Base-by-base conservation (phyloP, 1,140 invertebrate genomes). In the Amphibalanus amphitrite region DNA sequence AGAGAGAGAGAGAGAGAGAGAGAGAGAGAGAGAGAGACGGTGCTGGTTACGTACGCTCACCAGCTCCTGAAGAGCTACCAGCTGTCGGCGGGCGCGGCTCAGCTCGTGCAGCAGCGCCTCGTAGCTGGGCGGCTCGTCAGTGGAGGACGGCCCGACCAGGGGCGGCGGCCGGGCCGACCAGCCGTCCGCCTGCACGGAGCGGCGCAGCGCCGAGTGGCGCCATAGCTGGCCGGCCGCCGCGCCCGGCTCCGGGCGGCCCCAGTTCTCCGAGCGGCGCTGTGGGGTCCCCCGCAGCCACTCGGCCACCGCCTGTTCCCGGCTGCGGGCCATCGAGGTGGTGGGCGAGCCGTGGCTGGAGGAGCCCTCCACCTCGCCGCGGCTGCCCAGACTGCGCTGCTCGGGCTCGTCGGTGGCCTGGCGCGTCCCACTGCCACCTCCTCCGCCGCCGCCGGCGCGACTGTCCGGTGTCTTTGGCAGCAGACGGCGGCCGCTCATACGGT, bases 1-100 rank as follows among this genome's bases (percentile, higher is more conserved):
- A n/a, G n/a, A n/a, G n/a, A n/a, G n/a, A n/a, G n/a, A n/a, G n/a
- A n/a, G n/a, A n/a, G n/a, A n/a, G n/a, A n/a, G n/a, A n/a, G n/a
- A n/a, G n/a, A n/a, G n/a, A n/a, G n/a, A n/a, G n/a, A n/a, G n/a
- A n/a, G n/a, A n/a, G n/a, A n/a, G n/a, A n/a, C n/a, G n/a, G n/a
- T n/a, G n/a, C n/a, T n/a, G n/a, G n/a, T n/a, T 71, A 69, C 15
- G 25, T 29, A 75, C 30, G 59, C 77, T 77, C 73, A 81, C 80
- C 76, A 80, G 70, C 64, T 79, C 78, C 73, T 81, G 79, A 25
- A 81, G 76, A 70, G 78, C 78, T 20, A 79, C 67, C n/a, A 81
- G 75, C 69, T 78, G 76, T 47, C 76, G 74, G 68, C 78, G 78
- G 25, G 80, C 78, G 69, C 67, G 73, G 70, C 74, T 75, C 0